Evolutionary conservation across 2,113 vertebrate species (phyloP), one percentile per base, ranked within the genome.

Genomic region (Lepus timidus): DNA sequence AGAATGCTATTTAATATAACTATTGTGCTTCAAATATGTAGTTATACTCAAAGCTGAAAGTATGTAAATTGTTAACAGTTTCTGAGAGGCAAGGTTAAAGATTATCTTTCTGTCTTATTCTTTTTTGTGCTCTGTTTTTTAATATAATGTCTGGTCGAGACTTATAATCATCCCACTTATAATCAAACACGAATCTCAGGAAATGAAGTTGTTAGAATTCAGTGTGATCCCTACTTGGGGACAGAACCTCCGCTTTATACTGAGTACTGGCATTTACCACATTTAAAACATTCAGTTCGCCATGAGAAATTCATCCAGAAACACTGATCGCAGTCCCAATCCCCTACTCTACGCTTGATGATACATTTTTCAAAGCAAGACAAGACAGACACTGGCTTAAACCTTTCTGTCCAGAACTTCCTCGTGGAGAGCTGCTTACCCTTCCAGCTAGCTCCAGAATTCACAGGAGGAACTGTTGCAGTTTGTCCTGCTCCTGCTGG

Each of bases 361-460:
- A 0, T 25, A 39, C 0, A 2, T 19, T 13, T 39, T 64, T 1
- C 12, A 6, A 14, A n/a, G 5, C 2, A 1, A 27, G 5, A 51
- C 74, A 51, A 1, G 16, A n/a, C 20, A 88, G 23, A 0, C 4
- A 39, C 17, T 52, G 1, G 1, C 6, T 68, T 23, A 76, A 79
- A 23, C 25, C 36, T 88, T 68, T 58, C 5, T 31, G n/a, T 6
- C 14, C 61, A 16, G 14, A 86, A 83, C 17, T 52, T 94, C 49
- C 58, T 52, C 9, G 14, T n/a, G 1, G 23, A 5, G 5, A 0
- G 9, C 9, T 19, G 17, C 49, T 82, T 90, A 65, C 25, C 55
- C 29, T 17, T 52, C 49, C 75, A 44, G 13, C 14, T 27, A 33
- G 44, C 9, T 67, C 22, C 8, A 74, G 70, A 33, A 71, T 3